Conservation (phyloP, 2,113 vertebrate genomes). For the Thamnophis sirtalis region DNA sequence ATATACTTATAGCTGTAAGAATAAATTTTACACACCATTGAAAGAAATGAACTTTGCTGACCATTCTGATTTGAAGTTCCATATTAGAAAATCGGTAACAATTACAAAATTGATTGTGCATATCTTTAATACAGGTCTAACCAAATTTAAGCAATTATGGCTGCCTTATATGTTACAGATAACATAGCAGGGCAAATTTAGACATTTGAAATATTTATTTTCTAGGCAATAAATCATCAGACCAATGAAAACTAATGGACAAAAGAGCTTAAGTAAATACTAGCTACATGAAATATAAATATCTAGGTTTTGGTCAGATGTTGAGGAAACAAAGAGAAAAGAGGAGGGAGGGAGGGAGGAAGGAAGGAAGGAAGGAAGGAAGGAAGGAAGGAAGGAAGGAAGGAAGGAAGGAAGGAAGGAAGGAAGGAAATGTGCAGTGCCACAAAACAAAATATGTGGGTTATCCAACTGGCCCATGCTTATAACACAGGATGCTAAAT, state of each 20-base stretch:
- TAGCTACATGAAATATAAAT: neutral
- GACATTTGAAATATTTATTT: neutral
- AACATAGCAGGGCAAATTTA: neutral
- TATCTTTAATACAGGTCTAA: neutral
- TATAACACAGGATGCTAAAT: neutral
- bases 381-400: too few species aligned
- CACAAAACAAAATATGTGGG: too few species aligned
- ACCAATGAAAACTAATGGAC: neutral
- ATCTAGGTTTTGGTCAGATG: neutral
- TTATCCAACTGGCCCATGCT: neutral
- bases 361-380: too few species aligned
- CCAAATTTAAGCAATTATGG: neutral
- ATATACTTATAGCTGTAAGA: neutral
- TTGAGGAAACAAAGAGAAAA: neutral
- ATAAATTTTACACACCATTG: neutral
- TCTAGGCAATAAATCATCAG: neutral
- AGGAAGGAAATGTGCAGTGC: too few species aligned
- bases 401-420: too few species aligned
- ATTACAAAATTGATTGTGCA: neutral
- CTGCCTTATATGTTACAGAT: neutral
- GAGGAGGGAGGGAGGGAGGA: neutral
- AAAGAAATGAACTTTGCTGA: neutral
- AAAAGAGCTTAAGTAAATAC: neutral
- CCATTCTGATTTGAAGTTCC: neutral
- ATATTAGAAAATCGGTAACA: neutral